Evolutionary conservation across 2,797 vertebrate species (phyloP), one percentile per base, ranked within the genome.

Genomic region (Erethizon dorsatum): DNA sequence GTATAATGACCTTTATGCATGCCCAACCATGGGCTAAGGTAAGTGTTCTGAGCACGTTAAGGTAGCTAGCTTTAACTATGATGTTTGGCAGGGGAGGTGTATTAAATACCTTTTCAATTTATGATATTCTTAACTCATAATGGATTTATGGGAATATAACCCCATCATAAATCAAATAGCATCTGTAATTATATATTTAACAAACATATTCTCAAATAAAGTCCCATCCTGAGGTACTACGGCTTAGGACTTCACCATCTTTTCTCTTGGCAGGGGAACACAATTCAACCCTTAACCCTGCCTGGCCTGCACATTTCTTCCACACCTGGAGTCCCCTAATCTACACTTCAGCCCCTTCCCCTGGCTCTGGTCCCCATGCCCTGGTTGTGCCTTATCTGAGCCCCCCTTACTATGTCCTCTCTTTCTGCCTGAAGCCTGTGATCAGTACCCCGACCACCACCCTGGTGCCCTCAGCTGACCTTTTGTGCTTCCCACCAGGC

Each of bases 401-500:
- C 56, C 24, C 50, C 37, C 54, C 65, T 75, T 83, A 52, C 83
- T 18, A 26, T 24, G 13, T 41, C 28, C 20, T 59, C 87, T 77
- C 18, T 69, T 71, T 85, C 54, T 86, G 52, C 67, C 14, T 79
- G 93, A 50, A 26, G 8, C 54, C 54, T 47, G 4, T 8, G 50
- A 33, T 2, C 20, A 20, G 24, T 12, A 37, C 20, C 57, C 37
- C 26, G 1, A 0, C 28, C 3, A 13, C 17, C 6, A 41, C 52
- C 57, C 20, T 15, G 9, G 9, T 59, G 15, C 15, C 83, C 65
- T 67, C 45, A 6, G 65, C 87, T 88, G 88, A 92, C 73, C n/a
- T 33, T 54, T 67, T 69, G 12, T 69, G 17, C 31, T 12, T 67
- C 71, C 83, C 75, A 6, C 54, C 57, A 99, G 99, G 98, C 99